Evolutionary conservation across 2,888 invertebrate species (phyloP), one percentile per base, ranked within the genome.

Genomic region (Leptopilina syphax): DNA sequence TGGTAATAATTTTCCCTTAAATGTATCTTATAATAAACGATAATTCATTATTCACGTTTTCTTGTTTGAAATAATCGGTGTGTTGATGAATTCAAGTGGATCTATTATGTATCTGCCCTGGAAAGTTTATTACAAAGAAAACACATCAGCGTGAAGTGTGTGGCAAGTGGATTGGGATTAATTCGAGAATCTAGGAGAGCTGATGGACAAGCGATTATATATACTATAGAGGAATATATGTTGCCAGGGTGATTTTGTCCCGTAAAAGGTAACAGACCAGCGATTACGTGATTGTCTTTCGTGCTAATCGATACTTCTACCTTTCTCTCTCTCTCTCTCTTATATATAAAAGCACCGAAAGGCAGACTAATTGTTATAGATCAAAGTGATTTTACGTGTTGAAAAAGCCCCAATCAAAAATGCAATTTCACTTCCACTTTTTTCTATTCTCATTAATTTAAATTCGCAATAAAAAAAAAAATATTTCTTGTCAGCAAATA

Each of bases 281-380:
- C 73, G 50, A 73, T 57, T 73, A 73, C 73, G 73, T 73, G 73
- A 73, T 73, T 73, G 73, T 73, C 73, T 73, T 54, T 57, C 54
- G 54, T 73, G 54, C 73, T 73, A 73, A 73, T 27, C 73, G 73
- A 73, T 73, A 73, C n/a, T 57, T 54, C 34, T 34, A 34, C n/a
- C n/a, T 57, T 12, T 57, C 57, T 57, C 57, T 57, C 57, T 57
- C n/a, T 57, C 50, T 73, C 34, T 34, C 34, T 34, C 34, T 34
- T 2, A 34, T 34, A 34, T 57, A 54, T 34, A 54, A 73, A 18
- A 73, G 57, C 54, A 57, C 73, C 54, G n/a, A 73, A 73, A 73
- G 73, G 24, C 34, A 54, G 54, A 4, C 54, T 57, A 73, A 60
- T 60, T 60, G 60, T 60, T 34, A 34, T 18, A 73, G 73, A 73